Evolutionary conservation across 1,140 invertebrate species (phyloP), one percentile per base, ranked within the genome.

Genomic region (Aphis craccivora): DNA sequence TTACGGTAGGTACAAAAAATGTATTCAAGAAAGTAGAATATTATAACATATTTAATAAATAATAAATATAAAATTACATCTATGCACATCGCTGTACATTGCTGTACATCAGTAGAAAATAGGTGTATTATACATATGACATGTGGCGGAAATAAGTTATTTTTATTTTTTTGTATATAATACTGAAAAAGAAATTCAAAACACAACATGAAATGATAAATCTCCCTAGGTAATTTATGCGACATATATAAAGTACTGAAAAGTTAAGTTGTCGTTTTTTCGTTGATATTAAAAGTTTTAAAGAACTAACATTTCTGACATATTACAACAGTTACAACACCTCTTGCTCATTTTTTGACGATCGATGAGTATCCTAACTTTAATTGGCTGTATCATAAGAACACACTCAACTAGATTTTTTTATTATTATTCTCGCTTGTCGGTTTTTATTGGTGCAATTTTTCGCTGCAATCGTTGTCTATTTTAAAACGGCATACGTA

Each of bases 211-310:
- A 76, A 76, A 18, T 76, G n/a, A 76, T 76, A 76, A 76, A 35
- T 76, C 14, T n/a, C 30, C 60, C 14, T 76, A 18, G n/a, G 18
- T 35, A 76, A 76, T 76, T 76, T n/a, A 76, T 76, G 60, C 60
- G 30, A 76, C 60, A 76, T n/a, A n/a, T n/a, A n/a, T 35, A 76
- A n/a, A 76, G 60, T n/a, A 76, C 30, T 76, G 30, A 76, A 76
- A 76, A 76, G 60, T 76, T 76, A n/a, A 76, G 60, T 76, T 76
- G 60, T 76, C 60, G 60, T 18, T 11, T n/a, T 67, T 67, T n/a
- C 30, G n/a, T 76, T 76, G 30, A 76, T 76, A 76, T 76, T 76
- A 76, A 76, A 76, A 76, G 60, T 76, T 76, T 76, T 76, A 76
- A 76, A 76, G 60, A 76, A n/a, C 60, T 76, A n/a, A 76, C 30